Evolutionary conservation across 1,140 invertebrate species (phyloP).

Genomic region (Argopecten irradians): DNA sequence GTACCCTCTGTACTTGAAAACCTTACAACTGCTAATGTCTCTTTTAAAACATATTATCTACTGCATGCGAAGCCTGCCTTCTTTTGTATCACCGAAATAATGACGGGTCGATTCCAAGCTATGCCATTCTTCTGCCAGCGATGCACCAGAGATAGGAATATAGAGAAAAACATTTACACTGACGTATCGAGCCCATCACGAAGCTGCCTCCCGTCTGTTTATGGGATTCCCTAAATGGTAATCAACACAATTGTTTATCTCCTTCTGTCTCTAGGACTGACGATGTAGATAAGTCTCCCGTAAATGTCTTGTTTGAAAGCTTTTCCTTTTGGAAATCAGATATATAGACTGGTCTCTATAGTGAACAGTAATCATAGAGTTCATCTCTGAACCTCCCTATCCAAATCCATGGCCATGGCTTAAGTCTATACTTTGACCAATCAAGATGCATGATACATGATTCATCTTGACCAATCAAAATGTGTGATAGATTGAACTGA

Average conservation of each 20-base stretch:
- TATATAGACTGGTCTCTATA: not conserved
- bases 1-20: not conserved
- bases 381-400: not conserved
- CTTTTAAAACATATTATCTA: not conserved
- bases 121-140: not conserved
- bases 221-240: constrained; percentile 10
- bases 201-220: not conserved
- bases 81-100: not conserved
- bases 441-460: not conserved
- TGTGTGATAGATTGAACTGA: not conserved
- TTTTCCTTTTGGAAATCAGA: not conserved
- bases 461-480: not conserved
- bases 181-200: not conserved
- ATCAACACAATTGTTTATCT: not conserved
- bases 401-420: not conserved
- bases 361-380: not conserved
- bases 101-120: not conserved
- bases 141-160: not conserved
- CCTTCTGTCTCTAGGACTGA: not conserved
- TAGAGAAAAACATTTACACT: not conserved
- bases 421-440: not conserved
- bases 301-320: constrained; percentile 6
- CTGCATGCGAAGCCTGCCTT: not conserved
- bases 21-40: not conserved
- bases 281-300: not conserved